phyloP scores from a whole-genome alignment of 2,113 vertebrate genomes.

The Calypte anna region DNA sequence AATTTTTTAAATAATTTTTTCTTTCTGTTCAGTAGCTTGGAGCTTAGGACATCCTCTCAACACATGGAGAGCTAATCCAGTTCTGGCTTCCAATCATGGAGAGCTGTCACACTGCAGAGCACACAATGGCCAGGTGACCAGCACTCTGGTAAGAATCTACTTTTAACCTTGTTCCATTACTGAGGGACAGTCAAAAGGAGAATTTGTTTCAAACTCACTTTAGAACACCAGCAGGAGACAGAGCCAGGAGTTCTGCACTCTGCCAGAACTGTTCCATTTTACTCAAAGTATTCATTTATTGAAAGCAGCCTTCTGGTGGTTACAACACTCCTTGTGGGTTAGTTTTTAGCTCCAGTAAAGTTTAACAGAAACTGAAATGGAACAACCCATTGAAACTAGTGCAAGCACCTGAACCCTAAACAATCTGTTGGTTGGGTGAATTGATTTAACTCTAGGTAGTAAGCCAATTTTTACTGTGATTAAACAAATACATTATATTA shows the following conservation, averaged over 20 bases:
- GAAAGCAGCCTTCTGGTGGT: background rate
- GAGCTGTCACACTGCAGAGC: background rate
- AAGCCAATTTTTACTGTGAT: background rate
- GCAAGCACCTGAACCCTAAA: background rate
- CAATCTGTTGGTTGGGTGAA: background rate
- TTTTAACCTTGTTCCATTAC: background rate
- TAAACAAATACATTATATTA: background rate
- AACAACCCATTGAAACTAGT: background rate
- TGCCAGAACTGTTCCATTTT: background rate
- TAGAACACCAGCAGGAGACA: background rate
- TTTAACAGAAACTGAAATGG: background rate
- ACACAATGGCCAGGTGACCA: accelerated
- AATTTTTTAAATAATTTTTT: background rate
- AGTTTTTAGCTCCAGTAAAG: background rate
- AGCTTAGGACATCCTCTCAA: background rate
- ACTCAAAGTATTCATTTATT: background rate
- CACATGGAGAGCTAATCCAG: background rate
- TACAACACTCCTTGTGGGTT: background rate
- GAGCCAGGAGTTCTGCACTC: background rate
- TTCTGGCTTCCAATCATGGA: background rate
- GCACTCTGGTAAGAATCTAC: background rate
- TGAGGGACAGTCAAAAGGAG: background rate
- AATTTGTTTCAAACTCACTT: background rate
- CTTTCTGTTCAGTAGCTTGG: background rate
- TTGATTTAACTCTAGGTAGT: background rate